Evolutionary conservation across 2,888 invertebrate species (phyloP).

Genomic region (Cheilosia grossa): DNA sequence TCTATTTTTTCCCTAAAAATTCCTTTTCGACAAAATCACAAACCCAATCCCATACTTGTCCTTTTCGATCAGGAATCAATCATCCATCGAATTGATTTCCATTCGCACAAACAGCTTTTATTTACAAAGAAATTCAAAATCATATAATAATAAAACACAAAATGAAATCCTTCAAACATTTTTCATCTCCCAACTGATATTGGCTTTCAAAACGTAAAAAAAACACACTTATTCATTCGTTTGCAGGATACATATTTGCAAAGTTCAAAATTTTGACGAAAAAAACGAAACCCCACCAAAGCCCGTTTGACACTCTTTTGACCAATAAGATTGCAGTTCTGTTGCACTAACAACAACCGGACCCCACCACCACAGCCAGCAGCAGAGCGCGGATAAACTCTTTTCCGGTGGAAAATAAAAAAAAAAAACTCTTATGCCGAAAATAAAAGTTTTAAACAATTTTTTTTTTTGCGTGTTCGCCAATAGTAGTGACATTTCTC

Average conservation of each 20-base stretch:
- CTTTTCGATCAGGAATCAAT: too few species aligned
- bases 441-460: conserved; percentile 52
- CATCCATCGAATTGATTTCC: not conserved
- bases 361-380: not conserved
- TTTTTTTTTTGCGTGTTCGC: not conserved
- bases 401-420: conserved; percentile 19
- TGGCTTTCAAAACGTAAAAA: conserved; percentile 1
- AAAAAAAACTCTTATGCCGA: conserved; percentile 35
- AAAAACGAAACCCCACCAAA: conserved; percentile 1
- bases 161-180: conserved; percentile 46
- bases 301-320: conserved; percentile 43
- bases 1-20: too few species aligned
- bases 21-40: too few species aligned
- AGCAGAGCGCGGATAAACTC: conserved; percentile 40
- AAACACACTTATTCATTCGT: not conserved
- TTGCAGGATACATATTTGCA: conserved; percentile 13
- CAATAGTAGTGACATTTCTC: conserved; percentile 62
- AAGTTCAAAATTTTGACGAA: not conserved
- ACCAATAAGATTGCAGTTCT: conserved; percentile 43
- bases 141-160: not conserved
- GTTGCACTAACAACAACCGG: conserved; percentile 13
- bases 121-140: conserved; percentile 1
- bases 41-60: too few species aligned
- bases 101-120: not conserved
- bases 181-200: conserved; percentile 45